Evolutionary conservation across 1,140 invertebrate species (phyloP), one percentile per base, ranked within the genome.

Genomic region (Drosophila ananassae): DNA sequence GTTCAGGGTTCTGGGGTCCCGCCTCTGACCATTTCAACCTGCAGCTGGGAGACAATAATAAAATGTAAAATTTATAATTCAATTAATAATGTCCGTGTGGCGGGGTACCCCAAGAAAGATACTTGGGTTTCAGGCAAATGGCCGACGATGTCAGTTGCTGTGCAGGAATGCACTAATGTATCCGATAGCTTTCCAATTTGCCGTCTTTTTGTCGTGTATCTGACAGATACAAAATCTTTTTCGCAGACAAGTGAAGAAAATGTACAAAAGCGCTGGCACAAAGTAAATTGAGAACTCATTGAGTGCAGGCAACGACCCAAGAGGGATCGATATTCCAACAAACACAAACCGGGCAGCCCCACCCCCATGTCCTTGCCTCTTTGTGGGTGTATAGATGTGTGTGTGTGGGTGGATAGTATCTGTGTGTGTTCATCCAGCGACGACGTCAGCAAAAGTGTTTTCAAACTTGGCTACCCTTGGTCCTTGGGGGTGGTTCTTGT

Each of bases 51-150:
- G 47, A 73, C 58, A 63, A 78, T 62, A 78, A 90, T 91, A 91
- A 91, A 91, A 84, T 77, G 68, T 81, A 17, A 74, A 91, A 91
- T 91, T 91, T 91, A 91, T 91, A 91, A 90, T 91, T 91, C 90
- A 91, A 91, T 91, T 91, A 91, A 90, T 91, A 91, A 78, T 63
- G 84, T 81, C 81, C 76, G 69, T 64, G 56, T 56, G 67, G 56
- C 50, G 48, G 50, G 51, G 57, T 46, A 61, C 50, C 57, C 28
- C 17, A 17, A 22, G 37, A 25, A 54, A 9, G 50, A 60, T 30
- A 56, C 21, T 52, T 37, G 34, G 12, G 34, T 37, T 12, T 12
- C 34, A 5, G 34, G 12, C 34, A 37, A 37, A 37, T 37, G 34
- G 34, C 34, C 32, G 39, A 50, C 34, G 39, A 50, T 47, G 41